Conservation (phyloP, 2,888 invertebrate species). For the Hoplodrina blanda region DNA sequence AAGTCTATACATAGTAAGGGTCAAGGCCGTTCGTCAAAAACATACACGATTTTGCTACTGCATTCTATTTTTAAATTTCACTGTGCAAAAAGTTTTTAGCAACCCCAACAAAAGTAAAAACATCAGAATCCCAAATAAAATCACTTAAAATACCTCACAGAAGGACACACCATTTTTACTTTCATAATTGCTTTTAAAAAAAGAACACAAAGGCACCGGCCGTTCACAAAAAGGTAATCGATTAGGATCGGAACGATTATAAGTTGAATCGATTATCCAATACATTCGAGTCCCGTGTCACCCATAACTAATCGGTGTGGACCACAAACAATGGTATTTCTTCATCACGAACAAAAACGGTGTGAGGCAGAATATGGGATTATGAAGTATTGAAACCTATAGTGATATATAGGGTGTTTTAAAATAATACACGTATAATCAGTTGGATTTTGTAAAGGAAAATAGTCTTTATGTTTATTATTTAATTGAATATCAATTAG, state of each 20-base stretch:
- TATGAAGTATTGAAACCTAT: constrained; percentile 78
- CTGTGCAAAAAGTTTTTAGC: constrained; percentile 13
- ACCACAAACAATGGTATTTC: constrained; percentile 86
- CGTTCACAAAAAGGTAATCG: constrained; percentile 86
- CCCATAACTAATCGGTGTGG: constrained; percentile 83
- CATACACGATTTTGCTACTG: not conserved
- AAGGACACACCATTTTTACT: constrained; percentile 65
- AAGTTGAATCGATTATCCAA: constrained; percentile 85
- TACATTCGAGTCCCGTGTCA: constrained; percentile 82
- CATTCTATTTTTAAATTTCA: not conserved
- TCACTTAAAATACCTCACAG: constrained; percentile 63
- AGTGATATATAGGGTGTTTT: constrained; percentile 75
- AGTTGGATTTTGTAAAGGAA: not conserved
- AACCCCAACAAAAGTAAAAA: constrained; percentile 10
- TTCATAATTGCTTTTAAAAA: constrained; percentile 66
- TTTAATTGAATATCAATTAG: too few relatives aligned
- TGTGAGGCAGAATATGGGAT: constrained; percentile 83
- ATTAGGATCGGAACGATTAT: constrained; percentile 85
- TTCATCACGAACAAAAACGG: constrained; percentile 88
- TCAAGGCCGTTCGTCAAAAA: too few relatives aligned
- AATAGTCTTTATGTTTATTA: not conserved
- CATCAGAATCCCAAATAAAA: constrained; percentile 45
- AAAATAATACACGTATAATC: not conserved
- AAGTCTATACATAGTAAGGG: too few relatives aligned
- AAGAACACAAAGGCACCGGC: constrained; percentile 82